A percentile compares a stretch with the other conserved stretches of the same genome.
Conservation (phyloP, 2,113 vertebrate species). For the Poecile atricapillus region DNA sequence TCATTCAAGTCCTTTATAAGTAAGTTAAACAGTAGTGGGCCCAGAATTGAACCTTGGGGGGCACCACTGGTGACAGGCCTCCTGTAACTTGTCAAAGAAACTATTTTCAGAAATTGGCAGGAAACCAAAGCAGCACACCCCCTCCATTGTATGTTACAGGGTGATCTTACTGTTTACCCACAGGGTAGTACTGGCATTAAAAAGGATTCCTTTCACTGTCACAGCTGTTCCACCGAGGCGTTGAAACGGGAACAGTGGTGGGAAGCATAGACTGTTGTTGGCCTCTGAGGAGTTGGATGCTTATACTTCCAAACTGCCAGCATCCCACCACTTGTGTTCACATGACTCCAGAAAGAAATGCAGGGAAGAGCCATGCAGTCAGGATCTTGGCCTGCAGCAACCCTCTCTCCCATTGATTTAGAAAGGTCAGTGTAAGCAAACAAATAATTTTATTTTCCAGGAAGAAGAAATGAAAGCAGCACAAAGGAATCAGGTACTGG, state of each 20-base stretch:
- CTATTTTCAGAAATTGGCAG: background rate
- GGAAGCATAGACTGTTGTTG: background rate
- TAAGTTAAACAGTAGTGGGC: background rate
- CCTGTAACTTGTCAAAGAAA: background rate
- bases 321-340: background rate
- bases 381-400: background rate
- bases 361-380: background rate
- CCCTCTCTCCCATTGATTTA: background rate
- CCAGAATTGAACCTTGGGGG: background rate
- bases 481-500: background rate
- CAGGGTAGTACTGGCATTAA: background rate
- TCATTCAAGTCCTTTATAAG: background rate
- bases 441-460: background rate
- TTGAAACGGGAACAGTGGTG: background rate
- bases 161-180: background rate
- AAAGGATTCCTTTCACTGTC: background rate
- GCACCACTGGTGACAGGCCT: background rate
- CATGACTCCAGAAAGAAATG: background rate
- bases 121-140: background rate
- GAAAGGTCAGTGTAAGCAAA: background rate
- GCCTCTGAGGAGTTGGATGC: background rate
- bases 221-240: background rate
- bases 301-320: background rate
- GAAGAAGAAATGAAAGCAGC: background rate
- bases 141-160: background rate